Percentiles rank a stretch among this genome's conserved stretches.
These are phyloP conservation scores for Turnix velox DNA, from an alignment of 2,113 vertebrate species.

Conservation along the genomic window DNA sequence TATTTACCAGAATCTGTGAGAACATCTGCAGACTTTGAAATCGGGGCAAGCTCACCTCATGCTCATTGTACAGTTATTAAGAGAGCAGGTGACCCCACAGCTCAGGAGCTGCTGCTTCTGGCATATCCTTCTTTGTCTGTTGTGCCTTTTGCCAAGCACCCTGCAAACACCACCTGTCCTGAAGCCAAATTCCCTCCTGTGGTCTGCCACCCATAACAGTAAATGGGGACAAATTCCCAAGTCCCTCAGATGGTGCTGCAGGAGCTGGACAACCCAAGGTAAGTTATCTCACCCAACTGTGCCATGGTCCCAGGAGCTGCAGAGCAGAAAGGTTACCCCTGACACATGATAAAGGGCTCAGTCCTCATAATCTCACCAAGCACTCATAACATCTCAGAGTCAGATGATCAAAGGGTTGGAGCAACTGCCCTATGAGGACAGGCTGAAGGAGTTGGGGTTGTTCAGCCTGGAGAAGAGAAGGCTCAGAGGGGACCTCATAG, in stretches of 20 bases:
- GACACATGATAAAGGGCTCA: fast-evolving
- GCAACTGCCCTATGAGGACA: no score
- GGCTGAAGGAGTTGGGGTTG: no score
- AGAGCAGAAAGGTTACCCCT: neutral
- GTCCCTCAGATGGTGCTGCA: neutral
- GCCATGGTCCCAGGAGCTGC: neutral
- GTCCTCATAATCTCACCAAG: no score
- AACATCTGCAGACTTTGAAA: fast-evolving
- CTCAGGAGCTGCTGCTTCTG: neutral
- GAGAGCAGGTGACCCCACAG: neutral
- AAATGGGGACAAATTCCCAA: neutral
- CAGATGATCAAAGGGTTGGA: no score
- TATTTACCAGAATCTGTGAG: neutral
- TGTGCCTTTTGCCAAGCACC: no score
- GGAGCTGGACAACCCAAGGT: neutral
- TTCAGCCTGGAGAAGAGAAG: no score
- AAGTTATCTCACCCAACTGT: neutral
- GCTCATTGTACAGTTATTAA: neutral
- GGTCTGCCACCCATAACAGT: neutral
- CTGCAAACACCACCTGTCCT: neutral
- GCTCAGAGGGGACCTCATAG: no score
- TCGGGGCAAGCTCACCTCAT: neutral
- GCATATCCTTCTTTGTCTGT: neutral
- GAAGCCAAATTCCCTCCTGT: neutral
- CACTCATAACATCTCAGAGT: fast-evolving